Evolutionary conservation across 2,113 vertebrate genomes (phyloP), one percentile per base, ranked within the genome.

Genomic region (Motacilla tschutschensis): DNA sequence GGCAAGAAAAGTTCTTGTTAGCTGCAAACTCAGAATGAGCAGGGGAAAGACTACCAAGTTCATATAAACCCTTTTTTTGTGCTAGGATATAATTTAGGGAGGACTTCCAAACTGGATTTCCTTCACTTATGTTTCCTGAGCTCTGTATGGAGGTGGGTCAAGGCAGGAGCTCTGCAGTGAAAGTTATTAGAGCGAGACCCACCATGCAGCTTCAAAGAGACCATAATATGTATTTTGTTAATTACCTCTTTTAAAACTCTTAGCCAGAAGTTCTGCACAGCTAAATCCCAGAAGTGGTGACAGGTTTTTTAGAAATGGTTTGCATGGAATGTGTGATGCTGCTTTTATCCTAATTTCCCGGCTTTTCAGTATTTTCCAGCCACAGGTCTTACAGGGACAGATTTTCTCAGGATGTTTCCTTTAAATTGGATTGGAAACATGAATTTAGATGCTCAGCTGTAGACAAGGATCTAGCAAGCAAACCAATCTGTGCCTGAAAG

Each of bases 211-310:
- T 88, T 89, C 73, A 58, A 83, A 91, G 74, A 84, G 40, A 90
- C 26, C 38, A 65, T 41, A 78, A 60, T 79, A 90, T 62, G 14
- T 64, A 62, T 91, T 89, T 88, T 78, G 36, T 72, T 76, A 88
- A 86, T 83, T 93, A 38, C 8, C 10, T 74, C 33, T 76, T 75
- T 41, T 47, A 51, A 91, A 73, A 85, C 10, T 44, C 47, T 51
- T 63, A 76, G 36, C 46, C 65, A 70, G 16, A 73, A 87, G 11
- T 31, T 24, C 12, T 77, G 29, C 24, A 50, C n/a, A 75, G 41
- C 6, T 70, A 78, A 80, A 88, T 62, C 62, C 55, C 55, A 50
- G 40, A 85, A 80, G 21, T 47, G 15, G 58, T 79, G 46, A 35
- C 35, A 81, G 28, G 17, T 41, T 75, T 82, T 88, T 76, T 10